A percentile compares a stretch with the other conserved stretches of the same genome.
phyloP scores from a whole-genome alignment of 2,113 vertebrate genomes.

The Chrysochloris asiatica region DNA sequence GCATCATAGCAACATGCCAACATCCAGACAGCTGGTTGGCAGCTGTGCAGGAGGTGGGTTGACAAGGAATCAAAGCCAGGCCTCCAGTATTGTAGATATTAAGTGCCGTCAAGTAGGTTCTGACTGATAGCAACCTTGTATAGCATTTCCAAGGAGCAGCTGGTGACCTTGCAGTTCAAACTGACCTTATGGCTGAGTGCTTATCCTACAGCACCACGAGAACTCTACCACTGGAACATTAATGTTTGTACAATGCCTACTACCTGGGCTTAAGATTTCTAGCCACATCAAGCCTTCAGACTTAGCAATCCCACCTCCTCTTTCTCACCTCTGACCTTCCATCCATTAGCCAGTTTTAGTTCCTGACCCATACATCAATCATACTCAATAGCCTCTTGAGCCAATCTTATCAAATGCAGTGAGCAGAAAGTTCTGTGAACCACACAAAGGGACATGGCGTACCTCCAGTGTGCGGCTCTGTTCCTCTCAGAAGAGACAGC shows the following conservation, averaged over 20 bases:
- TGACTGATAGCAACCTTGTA: too few relatives aligned
- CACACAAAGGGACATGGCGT: accelerated
- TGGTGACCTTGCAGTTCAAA: too few relatives aligned
- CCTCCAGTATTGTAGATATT: not conserved
- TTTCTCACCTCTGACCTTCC: not conserved
- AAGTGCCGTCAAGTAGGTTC: too few relatives aligned
- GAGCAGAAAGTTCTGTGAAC: not conserved
- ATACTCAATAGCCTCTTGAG: not conserved
- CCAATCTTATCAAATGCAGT: not conserved
- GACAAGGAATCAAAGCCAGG: not conserved
- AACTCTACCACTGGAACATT: not conserved
- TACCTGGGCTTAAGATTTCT: not conserved
- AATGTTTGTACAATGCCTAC: not conserved
- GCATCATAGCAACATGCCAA: not conserved
- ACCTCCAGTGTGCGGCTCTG: not conserved
- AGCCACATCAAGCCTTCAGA: not conserved
- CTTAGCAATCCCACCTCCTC: too few relatives aligned
- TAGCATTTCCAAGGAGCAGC: too few relatives aligned
- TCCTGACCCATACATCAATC: not conserved
- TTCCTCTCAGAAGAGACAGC: not conserved
- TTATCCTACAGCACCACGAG: too few relatives aligned
- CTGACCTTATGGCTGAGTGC: too few relatives aligned
- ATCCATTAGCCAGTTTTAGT: not conserved
- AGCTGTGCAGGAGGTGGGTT: not conserved
- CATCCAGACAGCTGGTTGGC: too few relatives aligned